Percentiles rank a stretch among this genome's conserved stretches.
Conservation (phyloP, 2,797 vertebrate species). For the Sebastes reedi region DNA sequence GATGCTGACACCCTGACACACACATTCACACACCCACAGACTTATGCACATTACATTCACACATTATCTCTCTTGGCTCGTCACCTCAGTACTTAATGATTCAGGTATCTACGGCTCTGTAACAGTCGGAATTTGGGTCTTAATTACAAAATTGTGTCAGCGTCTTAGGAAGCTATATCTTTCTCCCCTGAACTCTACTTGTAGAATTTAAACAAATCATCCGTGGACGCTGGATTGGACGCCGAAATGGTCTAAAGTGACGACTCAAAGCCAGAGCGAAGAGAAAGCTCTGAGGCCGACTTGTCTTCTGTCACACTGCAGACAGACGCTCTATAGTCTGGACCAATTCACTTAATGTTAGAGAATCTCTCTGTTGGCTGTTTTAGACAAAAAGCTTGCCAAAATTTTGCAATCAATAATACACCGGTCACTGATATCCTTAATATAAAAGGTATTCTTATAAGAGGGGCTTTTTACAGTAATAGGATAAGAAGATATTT, state of each 20-base stretch:
- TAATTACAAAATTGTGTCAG: background rate
- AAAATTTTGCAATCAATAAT: background rate
- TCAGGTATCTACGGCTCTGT: background rate
- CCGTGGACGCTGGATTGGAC: background rate
- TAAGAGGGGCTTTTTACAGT: background rate
- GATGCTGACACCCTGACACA: background rate
- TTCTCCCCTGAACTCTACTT: background rate
- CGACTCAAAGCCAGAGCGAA: background rate
- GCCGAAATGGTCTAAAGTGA: background rate
- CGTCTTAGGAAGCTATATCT: background rate
- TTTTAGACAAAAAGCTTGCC: background rate
- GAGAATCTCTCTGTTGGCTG: background rate
- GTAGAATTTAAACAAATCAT: background rate
- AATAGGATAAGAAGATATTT: too few relatives aligned
- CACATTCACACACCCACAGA: constrained; percentile 5
- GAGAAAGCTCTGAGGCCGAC: background rate
- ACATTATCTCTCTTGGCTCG: constrained; percentile 19
- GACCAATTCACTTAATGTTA: constrained; percentile 32
- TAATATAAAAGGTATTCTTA: background rate
- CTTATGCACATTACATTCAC: background rate
- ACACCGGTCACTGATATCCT: background rate
- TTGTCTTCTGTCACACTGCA: constrained; percentile 4
- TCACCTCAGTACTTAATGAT: constrained; percentile 11
- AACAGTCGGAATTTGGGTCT: background rate
- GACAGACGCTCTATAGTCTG: background rate